Conservation (phyloP, 2,888 invertebrate genomes). For the Bruchidius siliquastri region DNA sequence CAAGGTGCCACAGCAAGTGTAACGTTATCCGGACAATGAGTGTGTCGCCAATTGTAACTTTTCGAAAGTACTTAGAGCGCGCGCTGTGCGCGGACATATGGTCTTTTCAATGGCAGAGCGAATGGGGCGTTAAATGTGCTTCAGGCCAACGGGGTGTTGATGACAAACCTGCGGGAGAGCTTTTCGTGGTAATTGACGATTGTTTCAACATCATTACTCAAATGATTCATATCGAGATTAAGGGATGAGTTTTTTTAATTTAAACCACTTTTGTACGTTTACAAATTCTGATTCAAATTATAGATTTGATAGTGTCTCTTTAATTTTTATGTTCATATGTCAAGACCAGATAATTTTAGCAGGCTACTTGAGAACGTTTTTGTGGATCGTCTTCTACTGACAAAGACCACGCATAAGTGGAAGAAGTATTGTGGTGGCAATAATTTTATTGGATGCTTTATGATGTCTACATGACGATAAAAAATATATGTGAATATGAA, state of each 20-base stretch:
- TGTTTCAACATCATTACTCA: neutral
- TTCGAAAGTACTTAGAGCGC: neutral
- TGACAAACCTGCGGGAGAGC: neutral
- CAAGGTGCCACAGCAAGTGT: constrained; percentile 34
- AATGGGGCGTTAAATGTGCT: neutral
- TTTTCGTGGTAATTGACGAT: neutral
- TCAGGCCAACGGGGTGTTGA: neutral
- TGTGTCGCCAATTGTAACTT: constrained; percentile 6
- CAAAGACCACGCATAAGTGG: too few relatives aligned
- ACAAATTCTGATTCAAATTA: too few relatives aligned
- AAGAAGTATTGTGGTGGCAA: too few relatives aligned
- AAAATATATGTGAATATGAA: too few relatives aligned
- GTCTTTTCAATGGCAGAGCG: neutral
- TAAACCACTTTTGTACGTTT: too few relatives aligned
- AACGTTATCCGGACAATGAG: constrained; percentile 12
- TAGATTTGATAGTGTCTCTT: too few relatives aligned
- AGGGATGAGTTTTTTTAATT: neutral
- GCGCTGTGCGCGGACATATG: neutral
- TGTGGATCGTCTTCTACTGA: too few relatives aligned
- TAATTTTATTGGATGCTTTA: too few relatives aligned
- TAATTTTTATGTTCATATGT: too few relatives aligned
- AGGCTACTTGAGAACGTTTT: too few relatives aligned
- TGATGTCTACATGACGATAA: too few relatives aligned
- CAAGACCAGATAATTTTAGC: too few relatives aligned
- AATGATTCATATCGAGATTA: neutral